phyloP scores from a whole-genome alignment of 2,888 invertebrate species.

The Synergus laeviventris region DNA sequence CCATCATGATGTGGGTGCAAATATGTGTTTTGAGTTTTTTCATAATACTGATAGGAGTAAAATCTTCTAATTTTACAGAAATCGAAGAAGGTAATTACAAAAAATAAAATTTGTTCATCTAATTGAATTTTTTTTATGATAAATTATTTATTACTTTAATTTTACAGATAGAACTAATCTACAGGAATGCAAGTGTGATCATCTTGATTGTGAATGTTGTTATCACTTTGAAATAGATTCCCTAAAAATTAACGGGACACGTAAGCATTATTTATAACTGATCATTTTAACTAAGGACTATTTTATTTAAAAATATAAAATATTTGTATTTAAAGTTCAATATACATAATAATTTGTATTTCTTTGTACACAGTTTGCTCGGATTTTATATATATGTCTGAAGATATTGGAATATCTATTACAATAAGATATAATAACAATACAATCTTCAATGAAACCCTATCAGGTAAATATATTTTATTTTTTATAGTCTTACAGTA shows the following conservation, averaged over 20 bases:
- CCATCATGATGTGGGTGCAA: constrained; percentile 8
- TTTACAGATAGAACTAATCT: constrained; percentile 25
- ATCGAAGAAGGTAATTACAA: background rate
- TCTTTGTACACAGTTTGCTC: constrained; percentile 62
- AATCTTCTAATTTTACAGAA: background rate
- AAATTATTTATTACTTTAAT: background rate
- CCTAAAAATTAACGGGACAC: constrained; percentile 38
- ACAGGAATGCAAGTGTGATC: constrained; percentile 45
- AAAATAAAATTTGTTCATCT: background rate
- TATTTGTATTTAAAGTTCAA: background rate
- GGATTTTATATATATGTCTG: constrained; percentile 64
- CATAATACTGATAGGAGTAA: background rate
- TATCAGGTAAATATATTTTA: constrained; percentile 62
- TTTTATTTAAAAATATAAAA: constrained; percentile 3
- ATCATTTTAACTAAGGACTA: background rate
- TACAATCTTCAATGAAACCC: constrained; percentile 64
- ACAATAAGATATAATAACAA: constrained; percentile 62
- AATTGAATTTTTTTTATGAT: background rate
- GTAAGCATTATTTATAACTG: constrained; percentile 23
- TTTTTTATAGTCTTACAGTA: no score
- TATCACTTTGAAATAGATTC: constrained; percentile 28
- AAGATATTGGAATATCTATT: constrained; percentile 65
- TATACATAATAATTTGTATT: constrained; percentile 16
- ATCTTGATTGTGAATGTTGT: constrained; percentile 54
- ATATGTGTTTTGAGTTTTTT: background rate